Evolutionary conservation across 1,140 invertebrate species (phyloP), one percentile per base, ranked within the genome.

Genomic region (Triops cancriformis): DNA sequence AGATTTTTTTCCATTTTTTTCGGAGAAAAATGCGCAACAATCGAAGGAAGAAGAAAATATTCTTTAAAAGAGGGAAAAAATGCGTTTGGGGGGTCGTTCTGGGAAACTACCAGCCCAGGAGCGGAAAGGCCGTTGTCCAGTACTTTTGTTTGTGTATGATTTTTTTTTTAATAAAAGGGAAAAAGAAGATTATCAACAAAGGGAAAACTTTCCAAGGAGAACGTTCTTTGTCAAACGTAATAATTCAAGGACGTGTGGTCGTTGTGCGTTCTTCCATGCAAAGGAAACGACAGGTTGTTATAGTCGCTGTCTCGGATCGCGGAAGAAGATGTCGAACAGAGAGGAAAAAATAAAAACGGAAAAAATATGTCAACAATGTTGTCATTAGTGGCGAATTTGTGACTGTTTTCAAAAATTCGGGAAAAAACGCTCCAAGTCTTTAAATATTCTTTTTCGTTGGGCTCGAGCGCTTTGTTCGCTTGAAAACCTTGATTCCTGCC

Each of bases 331-430:
- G 51, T 23, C 4, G 51, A 64, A 64, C 14, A n/a, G 51, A 64
- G 23, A 64, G 51, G 1, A 23, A 2, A 14, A 23, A 51, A 64
- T 6, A 64, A 64, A 23, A 64, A 18, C 5, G 23, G 10, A 23
- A 23, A 23, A 64, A 23, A 64, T 64, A 64, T 64, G 51, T 64
- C 51, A 64, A 64, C 51, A 64, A 64, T 64, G 51, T 64, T 64
- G 51, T 64, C 51, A 23, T 64, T 64, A 64, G 51, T 64, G 51
- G 18, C 10, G 51, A 23, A 64, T n/a, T 64, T 18, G 14, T 64
- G 51, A 0, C 51, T 64, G 51, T 3, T 9, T n/a, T 23, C 5
- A 11, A 18, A 64, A 64, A 64, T n/a, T 0, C 18, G 6, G 14
- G 14, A 64, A 37, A 37, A 37, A 37, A 4, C 31, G 7, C 7